Evolutionary conservation across 1,140 invertebrate species (phyloP).

Genomic region (Nomia melanderi): DNA sequence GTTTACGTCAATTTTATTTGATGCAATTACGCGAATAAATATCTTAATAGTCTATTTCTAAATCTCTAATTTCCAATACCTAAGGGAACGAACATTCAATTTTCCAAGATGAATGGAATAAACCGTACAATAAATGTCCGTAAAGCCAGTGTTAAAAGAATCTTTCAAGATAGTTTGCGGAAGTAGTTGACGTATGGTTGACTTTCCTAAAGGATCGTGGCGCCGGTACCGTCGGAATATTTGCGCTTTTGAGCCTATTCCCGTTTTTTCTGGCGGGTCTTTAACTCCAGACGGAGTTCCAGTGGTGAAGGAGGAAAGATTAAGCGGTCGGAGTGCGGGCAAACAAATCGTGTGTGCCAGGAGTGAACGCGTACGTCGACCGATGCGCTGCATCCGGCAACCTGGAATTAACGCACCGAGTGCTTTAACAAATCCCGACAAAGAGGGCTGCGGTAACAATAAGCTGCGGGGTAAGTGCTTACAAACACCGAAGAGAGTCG

Average conservation of each 20-base stretch:
- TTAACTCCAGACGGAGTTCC: conserved; percentile 16
- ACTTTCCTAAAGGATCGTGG: not conserved
- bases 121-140: no score
- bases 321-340: conserved; percentile 29
- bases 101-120: no score
- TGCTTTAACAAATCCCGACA: conserved; percentile 74
- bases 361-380: conserved; percentile 14
- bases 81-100: no score
- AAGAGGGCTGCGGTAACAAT: conserved; percentile 74
- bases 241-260: conserved; percentile 19
- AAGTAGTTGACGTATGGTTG: not conserved
- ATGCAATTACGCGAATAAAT: no score
- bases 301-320: conserved; percentile 33
- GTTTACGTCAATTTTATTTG: no score
- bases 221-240: conserved; percentile 18
- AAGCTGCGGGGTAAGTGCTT: conserved; percentile 74
- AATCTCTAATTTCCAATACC: no score
- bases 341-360: conserved; percentile 52
- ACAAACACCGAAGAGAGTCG: conserved; percentile 68
- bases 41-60: no score
- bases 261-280: conserved; percentile 1
- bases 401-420: conserved; percentile 72
- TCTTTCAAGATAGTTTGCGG: not conserved
- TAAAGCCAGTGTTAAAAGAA: not conserved
- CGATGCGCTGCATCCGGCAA: conserved; percentile 55